Base-by-base conservation (phyloP, 2,888 invertebrate genomes). In the Euspilapteryx auroguttella region DNA sequence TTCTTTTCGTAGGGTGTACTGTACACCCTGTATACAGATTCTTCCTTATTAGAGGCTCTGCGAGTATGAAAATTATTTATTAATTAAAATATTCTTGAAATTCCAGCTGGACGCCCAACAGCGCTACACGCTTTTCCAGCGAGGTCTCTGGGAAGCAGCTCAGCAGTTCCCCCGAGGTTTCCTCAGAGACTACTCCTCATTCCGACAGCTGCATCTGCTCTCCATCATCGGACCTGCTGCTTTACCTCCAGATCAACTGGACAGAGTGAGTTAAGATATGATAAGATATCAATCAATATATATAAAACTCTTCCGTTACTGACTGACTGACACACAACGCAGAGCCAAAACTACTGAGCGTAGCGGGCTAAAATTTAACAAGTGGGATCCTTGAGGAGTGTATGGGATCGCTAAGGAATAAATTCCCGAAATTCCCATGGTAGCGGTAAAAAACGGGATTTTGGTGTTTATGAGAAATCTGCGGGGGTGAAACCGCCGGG, bases 181-280 rank as follows among this genome's bases (percentile, higher is more conserved):
- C 2, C 79, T 90, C 32, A 77, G 83, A 7, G 89, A 94, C 61
- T 80, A 81, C 13, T 61, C 76, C 15, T 73, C 87, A 0, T 84
- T 81, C 47, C 73, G 94, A 30, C 88, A 92, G 51, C 66, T 94
- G 22, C 75, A 83, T 39, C 78, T 86, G 37, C 79, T 92, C 17
- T 85, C 89, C 5, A 85, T 87, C 34, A 87, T 90, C 11, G 94
- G 94, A 8, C 88, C 90, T 3, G 85, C 90, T 22, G 91, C 91
- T 0, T 57, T 94, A 27, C 85, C 90, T 0, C 84, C 89, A 7
- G 91, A 91, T 47, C 87, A 89, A 46, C 65, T 91, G 6, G 90
- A 91, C 41, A 80, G 91, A 49, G 91, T 92, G 63, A 79, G 79
- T 21, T 9, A n/a, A 20, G 6, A 2, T n/a, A 4, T 25, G 3